phyloP scores from a whole-genome alignment of 2,888 invertebrate genomes.

The Drosophila falleni region DNA sequence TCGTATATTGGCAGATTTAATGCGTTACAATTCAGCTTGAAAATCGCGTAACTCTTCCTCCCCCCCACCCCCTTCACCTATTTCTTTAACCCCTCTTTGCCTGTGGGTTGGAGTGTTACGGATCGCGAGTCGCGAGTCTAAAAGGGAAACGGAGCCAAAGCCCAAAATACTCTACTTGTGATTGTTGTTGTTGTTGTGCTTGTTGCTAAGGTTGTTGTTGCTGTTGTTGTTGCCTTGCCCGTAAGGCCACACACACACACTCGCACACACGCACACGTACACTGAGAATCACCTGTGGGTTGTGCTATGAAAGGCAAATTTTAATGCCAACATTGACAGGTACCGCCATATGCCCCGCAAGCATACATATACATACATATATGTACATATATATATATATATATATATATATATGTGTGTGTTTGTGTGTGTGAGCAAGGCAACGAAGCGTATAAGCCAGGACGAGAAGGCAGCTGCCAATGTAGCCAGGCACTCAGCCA shows the following conservation, averaged over 20 bases:
- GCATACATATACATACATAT: slow-evolving; percentile 14
- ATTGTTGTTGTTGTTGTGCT: neutral
- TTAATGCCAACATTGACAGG: slow-evolving; percentile 79
- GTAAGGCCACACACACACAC: slow-evolving; percentile 23
- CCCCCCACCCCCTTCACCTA: neutral
- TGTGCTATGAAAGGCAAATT: slow-evolving; percentile 74
- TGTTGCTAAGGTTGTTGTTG: slow-evolving; percentile 22
- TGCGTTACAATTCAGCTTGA: slow-evolving; percentile 18
- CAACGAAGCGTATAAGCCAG: slow-evolving; percentile 73
- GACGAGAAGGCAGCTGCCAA: slow-evolving; percentile 37
- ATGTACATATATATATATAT: slow-evolving; percentile 5
- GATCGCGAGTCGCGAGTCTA: neutral
- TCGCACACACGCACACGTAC: slow-evolving; percentile 10
- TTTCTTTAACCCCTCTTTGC: too few relatives aligned
- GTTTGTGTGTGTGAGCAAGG: slow-evolving; percentile 31
- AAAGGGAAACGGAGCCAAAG: slow-evolving; percentile 31
- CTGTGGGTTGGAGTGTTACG: neutral
- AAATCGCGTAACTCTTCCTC: neutral
- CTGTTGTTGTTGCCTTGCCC: slow-evolving; percentile 24
- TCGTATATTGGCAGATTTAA: slow-evolving; percentile 13
- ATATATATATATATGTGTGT: slow-evolving; percentile 14
- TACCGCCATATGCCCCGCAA: slow-evolving; percentile 45
- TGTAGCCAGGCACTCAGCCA: slow-evolving; percentile 70
- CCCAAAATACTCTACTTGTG: slow-evolving; percentile 16
- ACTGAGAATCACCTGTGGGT: slow-evolving; percentile 57